phyloP scores from a whole-genome alignment of 2,113 vertebrate species.

The Stomatorhinus ivindoensis region DNA sequence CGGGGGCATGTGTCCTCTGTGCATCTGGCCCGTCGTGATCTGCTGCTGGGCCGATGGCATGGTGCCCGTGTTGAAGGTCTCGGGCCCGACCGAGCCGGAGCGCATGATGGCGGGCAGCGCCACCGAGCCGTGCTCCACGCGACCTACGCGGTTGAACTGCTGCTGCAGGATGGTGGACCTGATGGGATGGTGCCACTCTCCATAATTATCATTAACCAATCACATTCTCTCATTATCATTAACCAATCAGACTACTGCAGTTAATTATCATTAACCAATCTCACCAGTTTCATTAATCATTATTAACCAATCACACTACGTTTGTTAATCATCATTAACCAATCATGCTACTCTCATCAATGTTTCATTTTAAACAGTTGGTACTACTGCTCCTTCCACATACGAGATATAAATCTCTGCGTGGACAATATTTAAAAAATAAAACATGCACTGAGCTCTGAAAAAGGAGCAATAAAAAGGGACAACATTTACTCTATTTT shows the following conservation, averaged over 20 bases:
- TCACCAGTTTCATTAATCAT: background rate
- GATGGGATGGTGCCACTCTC: background rate
- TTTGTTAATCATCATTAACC: background rate
- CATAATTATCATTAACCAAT: background rate
- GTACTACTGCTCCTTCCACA: background rate
- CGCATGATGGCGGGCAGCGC: conserved; percentile 91
- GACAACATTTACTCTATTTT: background rate
- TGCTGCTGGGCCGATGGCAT: conserved; percentile 96
- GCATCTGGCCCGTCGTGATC: conserved; percentile 92
- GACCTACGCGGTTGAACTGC: conserved; percentile 89
- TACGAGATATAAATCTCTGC: background rate
- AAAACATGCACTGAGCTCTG: background rate
- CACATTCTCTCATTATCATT: background rate
- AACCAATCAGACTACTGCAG: background rate
- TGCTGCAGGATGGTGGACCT: conserved; percentile 95
- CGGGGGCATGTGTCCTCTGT: conserved; percentile 93
- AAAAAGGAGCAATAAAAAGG: conserved; percentile 8
- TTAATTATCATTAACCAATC: background rate
- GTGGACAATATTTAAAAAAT: background rate
- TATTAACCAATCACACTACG: background rate
- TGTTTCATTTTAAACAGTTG: background rate
- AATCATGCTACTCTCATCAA: background rate
- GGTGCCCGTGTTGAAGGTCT: conserved; percentile 85
- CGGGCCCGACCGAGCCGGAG: conserved; percentile 83
- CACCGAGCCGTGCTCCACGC: conserved; percentile 87